Evolutionary conservation across 2,797 vertebrate species (phyloP), one percentile per base, ranked within the genome.

Genomic region (Pangasius sanitwongsei): DNA sequence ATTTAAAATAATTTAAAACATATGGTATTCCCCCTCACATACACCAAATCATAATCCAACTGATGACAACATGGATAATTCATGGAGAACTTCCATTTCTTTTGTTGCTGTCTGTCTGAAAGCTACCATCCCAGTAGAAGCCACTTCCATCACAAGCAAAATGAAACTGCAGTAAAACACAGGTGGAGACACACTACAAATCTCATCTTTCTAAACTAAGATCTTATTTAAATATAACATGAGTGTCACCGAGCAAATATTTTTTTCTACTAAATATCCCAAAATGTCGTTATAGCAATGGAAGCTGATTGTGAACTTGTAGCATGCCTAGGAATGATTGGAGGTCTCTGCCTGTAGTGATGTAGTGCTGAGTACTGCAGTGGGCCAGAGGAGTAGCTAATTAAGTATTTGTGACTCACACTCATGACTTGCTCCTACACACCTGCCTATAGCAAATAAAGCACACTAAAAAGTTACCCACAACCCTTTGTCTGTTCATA

Each of bases 51-150:
- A 4, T 48, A 77, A 86, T 77, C 72, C 85, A 86, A 77, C 16
- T 23, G 48, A 86, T 75, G 85, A 77, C 72, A 77, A 77, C 85
- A 77, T 63, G 41, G 57, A 86, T n/a, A 77, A 77, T 50, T 77
- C 57, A 63, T 69, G 63, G 82, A 83, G 61, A 67, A 67, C 44
- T 67, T 67, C 28, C 81, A 83, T 65, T 16, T 48, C 25, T 65
- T 63, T 23, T 63, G 23, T 63, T 9, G 20, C 1, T 67, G 83
- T 81, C 59, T 41, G 9, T 48, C 23, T 83, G 61, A n/a, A 83
- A 44, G 55, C 18, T 34, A 2, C 20, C 31, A 2, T 82, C 44
- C 67, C 67, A 25, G 48, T 13, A n/a, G 65, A 72, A 72, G 20
- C 31, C 67, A 80, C n/a, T 37, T 67, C 48, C 75, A 80, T 37